Conservation (phyloP, 53 echinoderm and acorn worm species). For the Crossaster papposus region DNA sequence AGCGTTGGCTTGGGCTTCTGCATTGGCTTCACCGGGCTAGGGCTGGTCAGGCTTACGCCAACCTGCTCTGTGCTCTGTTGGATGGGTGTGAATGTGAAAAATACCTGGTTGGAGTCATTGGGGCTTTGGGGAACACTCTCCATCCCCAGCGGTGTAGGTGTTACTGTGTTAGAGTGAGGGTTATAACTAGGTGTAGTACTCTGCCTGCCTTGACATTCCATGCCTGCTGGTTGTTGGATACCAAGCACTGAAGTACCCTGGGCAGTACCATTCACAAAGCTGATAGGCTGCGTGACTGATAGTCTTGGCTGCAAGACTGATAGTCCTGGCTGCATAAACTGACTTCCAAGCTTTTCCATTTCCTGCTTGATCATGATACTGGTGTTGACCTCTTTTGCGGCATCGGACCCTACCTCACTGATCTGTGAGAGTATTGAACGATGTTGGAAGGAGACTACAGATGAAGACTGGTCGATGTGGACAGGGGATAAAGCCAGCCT, state of each 20-base stretch:
- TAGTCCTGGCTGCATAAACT: background rate
- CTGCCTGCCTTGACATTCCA: conserved; percentile 39
- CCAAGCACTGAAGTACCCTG: conserved; percentile 15
- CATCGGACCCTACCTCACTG: conserved; percentile 27
- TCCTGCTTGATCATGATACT: conserved; percentile 19
- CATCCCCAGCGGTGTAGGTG: conserved; percentile 62
- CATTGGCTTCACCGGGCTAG: conserved; percentile 76
- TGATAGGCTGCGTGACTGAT: background rate
- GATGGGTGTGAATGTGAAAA: conserved; percentile 77
- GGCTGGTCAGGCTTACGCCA: conserved; percentile 47
- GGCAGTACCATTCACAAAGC: conserved; percentile 12
- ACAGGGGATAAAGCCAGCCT: conserved; percentile 34
- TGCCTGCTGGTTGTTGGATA: conserved; percentile 22
- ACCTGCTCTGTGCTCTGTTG: conserved; percentile 55
- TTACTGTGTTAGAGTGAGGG: conserved; percentile 64
- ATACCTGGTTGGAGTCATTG: conserved; percentile 56
- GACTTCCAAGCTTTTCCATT: conserved; percentile 21
- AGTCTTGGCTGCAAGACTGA: conserved; percentile 8
- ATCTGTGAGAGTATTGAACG: conserved; percentile 37
- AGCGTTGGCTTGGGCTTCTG: conserved; percentile 76
- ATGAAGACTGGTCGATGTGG: conserved; percentile 14
- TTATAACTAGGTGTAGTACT: conserved; percentile 51
- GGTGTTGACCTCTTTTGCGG: background rate
- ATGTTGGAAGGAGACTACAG: conserved; percentile 17
- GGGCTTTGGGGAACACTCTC: conserved; percentile 79